Percentiles rank a stretch among this genome's conserved stretches.
Evolutionary conservation across 2,113 vertebrate genomes (phyloP).

Genomic region (Scopus umbretta): DNA sequence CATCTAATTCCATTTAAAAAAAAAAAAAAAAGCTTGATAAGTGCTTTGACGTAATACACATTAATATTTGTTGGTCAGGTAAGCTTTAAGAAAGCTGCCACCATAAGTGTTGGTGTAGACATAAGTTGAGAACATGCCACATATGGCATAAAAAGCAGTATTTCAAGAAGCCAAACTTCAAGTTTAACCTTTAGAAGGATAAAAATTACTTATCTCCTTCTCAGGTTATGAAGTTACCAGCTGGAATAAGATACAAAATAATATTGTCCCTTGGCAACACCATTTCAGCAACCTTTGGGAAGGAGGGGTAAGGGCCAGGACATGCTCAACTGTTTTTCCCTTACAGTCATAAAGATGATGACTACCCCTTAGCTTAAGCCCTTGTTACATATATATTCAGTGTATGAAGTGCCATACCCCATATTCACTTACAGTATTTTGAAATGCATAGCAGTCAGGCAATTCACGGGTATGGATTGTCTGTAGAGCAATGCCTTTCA

Average conservation of each 20-base stretch:
- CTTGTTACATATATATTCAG: background rate
- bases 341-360: background rate
- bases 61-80: background rate
- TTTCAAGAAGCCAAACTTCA: background rate
- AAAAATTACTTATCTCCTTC: background rate
- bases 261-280: background rate
- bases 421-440: slow-evolving; percentile 77
- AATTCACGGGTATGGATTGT: slow-evolving; percentile 84
- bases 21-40: background rate
- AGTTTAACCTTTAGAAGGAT: background rate
- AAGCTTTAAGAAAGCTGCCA: background rate
- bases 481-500: slow-evolving; percentile 92
- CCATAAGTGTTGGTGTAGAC: background rate
- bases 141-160: background rate
- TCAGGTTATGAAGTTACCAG: background rate
- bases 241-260: background rate
- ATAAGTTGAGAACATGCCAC: background rate
- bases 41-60: background rate
- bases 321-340: background rate
- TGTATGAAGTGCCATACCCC: background rate
- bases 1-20: background rate
- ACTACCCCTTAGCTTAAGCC: background rate
- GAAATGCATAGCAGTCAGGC: slow-evolving; percentile 91
- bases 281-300: background rate
- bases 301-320: background rate